These are phyloP conservation scores for Ciconia maguari DNA, from an alignment of 2,113 vertebrate genomes.

Conservation along the genomic window DNA sequence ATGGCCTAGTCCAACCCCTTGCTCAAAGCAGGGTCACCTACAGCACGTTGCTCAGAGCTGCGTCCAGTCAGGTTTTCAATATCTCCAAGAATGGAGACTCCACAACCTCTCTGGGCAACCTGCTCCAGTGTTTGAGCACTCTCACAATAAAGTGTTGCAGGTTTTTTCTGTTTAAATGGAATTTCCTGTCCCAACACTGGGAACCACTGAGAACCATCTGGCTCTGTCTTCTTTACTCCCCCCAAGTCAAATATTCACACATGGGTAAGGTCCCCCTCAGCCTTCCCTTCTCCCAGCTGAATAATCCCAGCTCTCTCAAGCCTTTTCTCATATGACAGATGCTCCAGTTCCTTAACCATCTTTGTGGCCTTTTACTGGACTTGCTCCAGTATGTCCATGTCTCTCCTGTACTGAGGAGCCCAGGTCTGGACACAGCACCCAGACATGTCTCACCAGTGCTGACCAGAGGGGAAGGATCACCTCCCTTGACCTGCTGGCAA, in stretches of 20 bases:
- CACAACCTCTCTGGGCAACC: neutral
- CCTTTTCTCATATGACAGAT: neutral
- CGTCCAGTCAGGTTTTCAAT: neutral
- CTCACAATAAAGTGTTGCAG: neutral
- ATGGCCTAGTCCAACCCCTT: neutral
- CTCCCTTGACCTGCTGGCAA: neutral
- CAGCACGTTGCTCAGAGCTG: neutral
- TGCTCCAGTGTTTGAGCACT: neutral
- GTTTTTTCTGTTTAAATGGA: neutral
- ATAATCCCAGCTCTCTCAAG: neutral
- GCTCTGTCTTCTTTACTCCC: neutral
- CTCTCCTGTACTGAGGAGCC: neutral
- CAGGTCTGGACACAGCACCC: neutral
- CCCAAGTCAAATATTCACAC: neutral
- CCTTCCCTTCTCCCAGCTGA: neutral
- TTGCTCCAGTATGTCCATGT: neutral
- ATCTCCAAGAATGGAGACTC: neutral
- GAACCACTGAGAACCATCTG: neutral
- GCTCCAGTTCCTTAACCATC: neutral
- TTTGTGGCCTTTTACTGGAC: neutral
- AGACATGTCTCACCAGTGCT: neutral
- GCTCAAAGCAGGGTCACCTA: neutral
- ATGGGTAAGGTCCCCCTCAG: neutral
- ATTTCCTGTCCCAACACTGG: neutral
- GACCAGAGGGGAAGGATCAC: neutral